Base-by-base conservation (phyloP, 1,140 invertebrate genomes). In the Alviniconcha marisindica region DNA sequence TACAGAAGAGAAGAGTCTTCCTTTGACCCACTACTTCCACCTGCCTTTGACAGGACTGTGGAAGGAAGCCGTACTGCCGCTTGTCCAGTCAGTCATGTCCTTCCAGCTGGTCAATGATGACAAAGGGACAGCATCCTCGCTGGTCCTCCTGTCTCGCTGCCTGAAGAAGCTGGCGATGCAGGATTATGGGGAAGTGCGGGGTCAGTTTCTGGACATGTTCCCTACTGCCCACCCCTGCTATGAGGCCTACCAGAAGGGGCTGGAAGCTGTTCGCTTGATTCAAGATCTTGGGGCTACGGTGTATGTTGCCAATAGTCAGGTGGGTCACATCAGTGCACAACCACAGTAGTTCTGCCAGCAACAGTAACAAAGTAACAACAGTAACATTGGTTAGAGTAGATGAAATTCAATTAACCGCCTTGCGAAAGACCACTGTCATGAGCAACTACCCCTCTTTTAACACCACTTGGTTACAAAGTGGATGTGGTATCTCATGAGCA, bases 31-130 rank as follows among this genome's bases (percentile, higher is more conserved):
- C n/a, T n/a, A n/a, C n/a, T n/a, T n/a, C n/a, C n/a, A n/a, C 7
- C 69, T 21, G 21, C 15, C 21, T 14, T 80, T 24, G 60, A 12
- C 42, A 86, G 85, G 85, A 54, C 44, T 86, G 71, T 86, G 85
- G 85, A 86, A 86, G 51, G 85, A 86, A 7, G 85, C 85, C 4
- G 80, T 86, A 5, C 33, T 24, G 5, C 78, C 82, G 7, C 63
- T 86, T 2, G 77, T 86, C 21, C 51, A 86, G 48, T 86, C 85
- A 1, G 60, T 83, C n/a, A n/a, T 80, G 2, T 79, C 69, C 15
- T 83, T 86, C 54, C 78, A 77, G 12, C 3, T 63, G 5, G 51
- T 86, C 36, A 38, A 69, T 10, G 81, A 86, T 51, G 10, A 77
- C 60, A 86, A 86, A 60, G 85, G 82, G 51, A 77, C 48, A 18